These are phyloP conservation scores for Ciconia stormi DNA, from an alignment of 2,113 vertebrate genomes.

Conservation along the genomic window DNA sequence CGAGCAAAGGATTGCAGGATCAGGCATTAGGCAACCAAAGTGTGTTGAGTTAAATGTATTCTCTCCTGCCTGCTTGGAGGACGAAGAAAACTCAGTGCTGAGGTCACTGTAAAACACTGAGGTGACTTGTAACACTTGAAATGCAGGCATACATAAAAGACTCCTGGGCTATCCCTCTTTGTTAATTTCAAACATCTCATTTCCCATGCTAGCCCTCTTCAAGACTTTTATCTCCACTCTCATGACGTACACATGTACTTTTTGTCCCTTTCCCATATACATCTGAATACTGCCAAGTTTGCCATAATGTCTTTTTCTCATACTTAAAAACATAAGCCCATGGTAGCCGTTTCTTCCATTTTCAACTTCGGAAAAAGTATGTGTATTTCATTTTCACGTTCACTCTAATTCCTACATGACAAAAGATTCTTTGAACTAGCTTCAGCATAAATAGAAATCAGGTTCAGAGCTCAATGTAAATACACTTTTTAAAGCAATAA, in stretches of 20 bases:
- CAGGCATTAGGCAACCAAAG: neutral
- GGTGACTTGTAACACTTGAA: neutral
- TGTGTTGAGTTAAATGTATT: neutral
- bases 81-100: conserved; percentile 11
- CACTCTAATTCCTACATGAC: neutral
- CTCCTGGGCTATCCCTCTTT: neutral
- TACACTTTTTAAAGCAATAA: neutral
- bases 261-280: neutral
- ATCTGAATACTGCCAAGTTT: neutral
- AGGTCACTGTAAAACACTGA: conserved; percentile 14
- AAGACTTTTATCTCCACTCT: neutral
- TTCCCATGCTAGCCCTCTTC: neutral
- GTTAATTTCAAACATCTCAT: neutral
- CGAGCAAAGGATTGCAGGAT: neutral
- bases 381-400: neutral
- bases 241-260: neutral
- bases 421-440: neutral
- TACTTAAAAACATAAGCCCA: neutral
- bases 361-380: neutral
- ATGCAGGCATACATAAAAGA: neutral
- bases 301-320: neutral
- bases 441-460: neutral
- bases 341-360: neutral
- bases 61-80: neutral
- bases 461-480: neutral